A percentile compares a stretch with the other conserved stretches of the same genome.
Conservation (phyloP, 1,140 invertebrate species). For the Pseudomyrmex gracilis region DNA sequence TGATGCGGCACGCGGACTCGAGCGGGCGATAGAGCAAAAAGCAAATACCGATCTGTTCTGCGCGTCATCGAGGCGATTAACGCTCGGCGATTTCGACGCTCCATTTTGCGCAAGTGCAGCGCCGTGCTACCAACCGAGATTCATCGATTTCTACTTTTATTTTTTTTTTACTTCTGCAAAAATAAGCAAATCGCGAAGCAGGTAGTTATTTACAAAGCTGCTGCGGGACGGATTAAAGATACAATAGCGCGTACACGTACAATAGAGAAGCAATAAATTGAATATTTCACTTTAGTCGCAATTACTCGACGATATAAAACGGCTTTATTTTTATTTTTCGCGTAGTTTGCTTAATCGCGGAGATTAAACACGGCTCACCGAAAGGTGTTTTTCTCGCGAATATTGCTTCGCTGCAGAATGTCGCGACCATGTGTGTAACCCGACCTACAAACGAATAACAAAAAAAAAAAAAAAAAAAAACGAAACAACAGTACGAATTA, state of each 20-base stretch:
- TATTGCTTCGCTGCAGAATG: conserved; percentile 20
- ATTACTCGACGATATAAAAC: conserved; percentile 14
- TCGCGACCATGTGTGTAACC: conserved; percentile 47
- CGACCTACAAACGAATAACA: conserved; percentile 49
- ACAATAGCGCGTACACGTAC: neutral
- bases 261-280: neutral
- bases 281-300: conserved; percentile 37
- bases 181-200: conserved; percentile 33
- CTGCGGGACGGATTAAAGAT: conserved; percentile 26
- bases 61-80: conserved; percentile 55
- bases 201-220: conserved; percentile 13
- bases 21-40: conserved; percentile 28
- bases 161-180: conserved; percentile 20
- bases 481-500: conserved; percentile 12
- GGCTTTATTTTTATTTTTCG: neutral
- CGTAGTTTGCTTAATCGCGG: conserved; percentile 31
- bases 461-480: conserved; percentile 1
- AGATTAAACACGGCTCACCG: conserved; percentile 36
- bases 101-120: conserved; percentile 23
- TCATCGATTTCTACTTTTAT: neutral
- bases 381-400: conserved; percentile 35
- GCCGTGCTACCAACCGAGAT: conserved; percentile 22
- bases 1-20: conserved; percentile 40
- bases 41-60: conserved; percentile 45
- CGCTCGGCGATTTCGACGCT: conserved; percentile 42